Base-by-base conservation (phyloP, 2,888 invertebrate genomes). In the Noctua janthe region DNA sequence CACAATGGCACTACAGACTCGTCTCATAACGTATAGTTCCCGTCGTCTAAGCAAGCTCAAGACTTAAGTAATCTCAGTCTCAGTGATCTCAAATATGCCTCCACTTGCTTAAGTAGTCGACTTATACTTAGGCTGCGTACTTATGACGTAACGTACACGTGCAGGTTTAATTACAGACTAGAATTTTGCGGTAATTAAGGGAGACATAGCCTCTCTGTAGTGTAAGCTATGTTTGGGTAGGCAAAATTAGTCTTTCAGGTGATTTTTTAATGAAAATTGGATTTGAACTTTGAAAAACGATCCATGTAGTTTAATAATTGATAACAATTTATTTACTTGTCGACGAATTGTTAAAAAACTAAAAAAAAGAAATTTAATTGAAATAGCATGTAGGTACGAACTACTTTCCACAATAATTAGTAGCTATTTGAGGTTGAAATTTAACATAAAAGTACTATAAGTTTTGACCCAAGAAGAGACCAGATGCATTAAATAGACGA, bases 31-130 rank as follows among this genome's bases (percentile, higher is more conserved):
- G 39, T 80, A 71, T 71, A 80, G 72, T 69, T 85, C 8, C 82
- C 43, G 39, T 39, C 59, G 66, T 82, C 66, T 71, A 71, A 82
- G 71, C 56, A 29, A 74, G 70, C 73, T 64, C 35, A 76, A 73
- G 54, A 51, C 62, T 76, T 64, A 84, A 84, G 81, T 84, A 81
- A 87, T 89, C 89, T 87, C 62, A 72, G 81, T 67, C 89, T 87
- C 62, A 72, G 81, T 67, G 71, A 87, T 78, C 74, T 83, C 84
- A 76, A 87, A 89, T 88, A 87, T 89, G 87, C 80, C 71, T 76
- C 70, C 59, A 72, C 79, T 89, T 64, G n/a, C 67, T 75, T 85
- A 78, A 84, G 87, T 81, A 87, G 56, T 64, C 76, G 76, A 83
- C 77, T 84, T 83, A 73, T 56, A 76, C 88, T 78, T 56, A 67